Evolutionary conservation across 2,797 vertebrate genomes (phyloP).

Genomic region (Pelodytes ibericus): DNA sequence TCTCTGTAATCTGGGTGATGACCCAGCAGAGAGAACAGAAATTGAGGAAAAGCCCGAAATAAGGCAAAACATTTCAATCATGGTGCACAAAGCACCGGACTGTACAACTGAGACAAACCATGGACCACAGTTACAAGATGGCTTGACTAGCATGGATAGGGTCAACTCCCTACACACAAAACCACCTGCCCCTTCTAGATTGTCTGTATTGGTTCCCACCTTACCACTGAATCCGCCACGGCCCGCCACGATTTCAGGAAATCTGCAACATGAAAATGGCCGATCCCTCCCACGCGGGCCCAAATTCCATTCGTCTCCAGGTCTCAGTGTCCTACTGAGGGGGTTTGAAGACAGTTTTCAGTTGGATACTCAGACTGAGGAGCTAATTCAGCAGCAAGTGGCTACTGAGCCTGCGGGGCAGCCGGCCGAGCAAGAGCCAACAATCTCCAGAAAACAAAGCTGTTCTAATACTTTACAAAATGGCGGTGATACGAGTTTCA

Average conservation of each 20-base stretch:
- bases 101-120: not conserved
- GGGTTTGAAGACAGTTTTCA: constrained; percentile 91
- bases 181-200: not conserved
- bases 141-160: no score
- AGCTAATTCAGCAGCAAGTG: constrained; percentile 79
- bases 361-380: constrained; percentile 90
- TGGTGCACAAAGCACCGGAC: not conserved
- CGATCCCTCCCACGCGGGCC: constrained; percentile 44
- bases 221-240: not conserved
- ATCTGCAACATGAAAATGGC: constrained; percentile 31
- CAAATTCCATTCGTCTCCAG: constrained; percentile 58
- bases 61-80: not conserved
- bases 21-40: not conserved
- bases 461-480: constrained; percentile 22
- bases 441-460: constrained; percentile 21
- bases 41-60: not conserved
- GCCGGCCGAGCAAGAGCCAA: constrained; percentile 47
- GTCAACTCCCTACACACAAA: not conserved
- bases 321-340: constrained; percentile 60
- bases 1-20: not conserved
- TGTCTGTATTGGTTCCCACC: not conserved
- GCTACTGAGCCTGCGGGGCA: constrained; percentile 55
- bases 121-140: not conserved
- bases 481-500: constrained; percentile 9
- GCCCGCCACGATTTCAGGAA: constrained; percentile 39